A percentile compares a stretch with the other conserved stretches of the same genome.
Evolutionary conservation across 2,888 invertebrate species (phyloP).

Genomic region (Mesorhabditis sp.): DNA sequence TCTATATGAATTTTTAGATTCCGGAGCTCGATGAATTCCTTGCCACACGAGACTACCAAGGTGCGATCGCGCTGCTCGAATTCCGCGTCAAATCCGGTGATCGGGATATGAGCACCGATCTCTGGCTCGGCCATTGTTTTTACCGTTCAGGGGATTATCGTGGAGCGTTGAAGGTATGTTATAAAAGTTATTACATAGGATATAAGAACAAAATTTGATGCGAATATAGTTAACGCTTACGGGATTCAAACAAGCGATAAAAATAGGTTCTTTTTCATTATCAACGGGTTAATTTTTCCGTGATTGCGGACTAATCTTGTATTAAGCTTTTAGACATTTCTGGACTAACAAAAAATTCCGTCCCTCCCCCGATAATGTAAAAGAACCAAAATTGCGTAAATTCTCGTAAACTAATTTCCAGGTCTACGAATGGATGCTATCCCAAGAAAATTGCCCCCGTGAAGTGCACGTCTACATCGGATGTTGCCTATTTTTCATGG

Average conservation of each 20-base stretch:
- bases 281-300: too few species aligned
- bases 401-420: constrained; percentile 62
- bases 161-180: constrained; percentile 70
- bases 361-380: too few species aligned
- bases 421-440: constrained; percentile 56
- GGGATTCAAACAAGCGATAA: neutral
- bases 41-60: constrained; percentile 83
- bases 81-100: constrained; percentile 62
- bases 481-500: constrained; percentile 90
- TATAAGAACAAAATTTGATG: neutral
- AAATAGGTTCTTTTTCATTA: constrained; percentile 50
- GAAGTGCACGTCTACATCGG: constrained; percentile 77
- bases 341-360: too few species aligned
- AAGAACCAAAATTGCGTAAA: too few species aligned
- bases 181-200: neutral
- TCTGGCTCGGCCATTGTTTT: constrained; percentile 90
- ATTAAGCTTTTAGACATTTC: too few species aligned
- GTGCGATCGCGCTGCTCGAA: constrained; percentile 86
- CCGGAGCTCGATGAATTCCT: constrained; percentile 85
- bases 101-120: constrained; percentile 60
- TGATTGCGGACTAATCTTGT: too few species aligned
- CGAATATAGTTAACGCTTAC: neutral
- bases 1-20: constrained; percentile 57
- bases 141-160: constrained; percentile 93
- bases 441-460: constrained; percentile 11